Evolutionary conservation across 2,113 vertebrate species (phyloP).

Genomic region (Greenwoodochromis staneri): DNA sequence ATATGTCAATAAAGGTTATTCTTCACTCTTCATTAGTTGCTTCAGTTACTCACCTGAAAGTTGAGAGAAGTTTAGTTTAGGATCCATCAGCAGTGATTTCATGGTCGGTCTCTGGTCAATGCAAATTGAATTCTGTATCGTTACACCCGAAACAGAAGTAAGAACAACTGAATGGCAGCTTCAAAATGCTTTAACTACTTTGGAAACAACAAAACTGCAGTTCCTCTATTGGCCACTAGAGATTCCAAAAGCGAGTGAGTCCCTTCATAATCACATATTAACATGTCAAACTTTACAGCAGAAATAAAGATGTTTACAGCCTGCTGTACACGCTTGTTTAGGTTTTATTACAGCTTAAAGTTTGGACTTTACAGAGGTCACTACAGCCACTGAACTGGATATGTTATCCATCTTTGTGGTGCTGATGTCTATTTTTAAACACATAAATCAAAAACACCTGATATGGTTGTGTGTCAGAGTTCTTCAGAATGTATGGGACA

Average conservation of each 20-base stretch:
- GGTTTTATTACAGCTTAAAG: background rate
- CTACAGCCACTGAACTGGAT: background rate
- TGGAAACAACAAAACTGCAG: background rate
- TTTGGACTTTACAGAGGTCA: background rate
- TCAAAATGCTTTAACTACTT: background rate
- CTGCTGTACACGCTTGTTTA: background rate
- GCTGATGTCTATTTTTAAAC: background rate
- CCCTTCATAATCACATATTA: background rate
- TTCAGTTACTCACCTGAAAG: background rate
- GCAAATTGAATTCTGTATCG: background rate
- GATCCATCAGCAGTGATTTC: background rate
- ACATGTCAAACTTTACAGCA: background rate
- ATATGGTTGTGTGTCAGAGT: background rate
- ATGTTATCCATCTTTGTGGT: background rate
- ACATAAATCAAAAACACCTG: background rate
- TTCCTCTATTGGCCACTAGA: background rate
- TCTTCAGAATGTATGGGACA: background rate
- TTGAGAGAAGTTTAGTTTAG: background rate
- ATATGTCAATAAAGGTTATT: background rate
- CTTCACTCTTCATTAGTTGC: background rate
- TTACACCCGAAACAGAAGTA: background rate
- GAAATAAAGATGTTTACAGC: background rate
- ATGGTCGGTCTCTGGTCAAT: background rate
- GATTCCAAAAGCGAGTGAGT: background rate
- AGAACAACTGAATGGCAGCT: background rate